These are phyloP conservation scores for Champsocephalus gunnari DNA, from an alignment of 2,797 vertebrate genomes.

Conservation along the genomic window DNA sequence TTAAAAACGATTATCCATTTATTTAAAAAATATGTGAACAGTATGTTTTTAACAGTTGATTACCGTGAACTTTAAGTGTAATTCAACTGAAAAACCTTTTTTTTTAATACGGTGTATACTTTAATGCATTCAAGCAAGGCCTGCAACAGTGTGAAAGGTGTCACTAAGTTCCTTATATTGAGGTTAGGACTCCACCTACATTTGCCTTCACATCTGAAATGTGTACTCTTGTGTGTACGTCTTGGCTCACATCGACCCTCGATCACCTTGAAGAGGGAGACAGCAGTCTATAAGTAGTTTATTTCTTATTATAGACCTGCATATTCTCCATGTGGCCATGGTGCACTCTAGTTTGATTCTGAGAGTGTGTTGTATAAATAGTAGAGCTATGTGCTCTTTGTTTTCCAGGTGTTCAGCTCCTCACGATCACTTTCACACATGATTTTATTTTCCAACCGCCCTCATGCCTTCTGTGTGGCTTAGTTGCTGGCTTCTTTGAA, in stretches of 20 bases:
- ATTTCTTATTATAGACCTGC: constrained; percentile 45
- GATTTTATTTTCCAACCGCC: constrained; percentile 1
- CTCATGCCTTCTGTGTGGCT: constrained; percentile 21
- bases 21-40: too few species aligned
- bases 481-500: constrained; percentile 25
- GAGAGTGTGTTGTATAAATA: constrained; percentile 27
- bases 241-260: constrained; percentile 21
- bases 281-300: constrained; percentile 42
- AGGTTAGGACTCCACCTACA: not conserved
- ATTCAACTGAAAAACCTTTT: too few species aligned
- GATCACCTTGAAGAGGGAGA: constrained; percentile 48
- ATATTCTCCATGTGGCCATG: constrained; percentile 8
- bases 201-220: not conserved
- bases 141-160: constrained; percentile 14
- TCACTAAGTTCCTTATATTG: constrained; percentile 10
- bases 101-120: not conserved
- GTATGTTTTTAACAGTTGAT: too few species aligned
- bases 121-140: constrained; percentile 24
- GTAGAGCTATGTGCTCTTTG: constrained; percentile 6
- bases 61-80: too few species aligned
- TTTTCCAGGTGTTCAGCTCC: constrained; percentile 42
- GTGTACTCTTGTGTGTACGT: not conserved
- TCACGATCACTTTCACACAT: constrained; percentile 36
- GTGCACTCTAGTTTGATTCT: constrained; percentile 29
- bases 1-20: too few species aligned